phyloP scores from a whole-genome alignment of 2,113 vertebrate species.

The Callopanchax toddi region DNA sequence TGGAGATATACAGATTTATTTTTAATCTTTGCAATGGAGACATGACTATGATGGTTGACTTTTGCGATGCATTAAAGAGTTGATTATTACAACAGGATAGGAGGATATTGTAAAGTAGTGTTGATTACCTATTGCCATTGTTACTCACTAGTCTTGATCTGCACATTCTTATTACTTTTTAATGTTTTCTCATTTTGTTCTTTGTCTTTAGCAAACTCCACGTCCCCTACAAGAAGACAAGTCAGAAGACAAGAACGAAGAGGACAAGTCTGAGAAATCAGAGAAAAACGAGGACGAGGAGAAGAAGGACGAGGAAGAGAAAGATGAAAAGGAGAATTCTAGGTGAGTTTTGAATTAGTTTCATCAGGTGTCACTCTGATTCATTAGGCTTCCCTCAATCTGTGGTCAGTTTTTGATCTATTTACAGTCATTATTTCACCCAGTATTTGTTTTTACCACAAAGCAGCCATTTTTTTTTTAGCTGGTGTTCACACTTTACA shows the following conservation, averaged over 20 bases:
- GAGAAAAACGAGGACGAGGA: conserved; percentile 98
- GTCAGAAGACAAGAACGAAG: conserved; percentile 93
- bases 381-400: no score
- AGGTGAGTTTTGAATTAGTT: conserved; percentile 82
- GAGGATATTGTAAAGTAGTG: no score
- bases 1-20: neutral
- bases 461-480: no score
- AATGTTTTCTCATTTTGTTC: conserved; percentile 1
- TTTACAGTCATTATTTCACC: neutral
- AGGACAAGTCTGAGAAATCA: conserved; percentile 91
- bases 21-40: neutral
- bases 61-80: no score
- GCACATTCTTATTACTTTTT: neutral
- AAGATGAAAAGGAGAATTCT: conserved; percentile 96
- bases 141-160: neutral
- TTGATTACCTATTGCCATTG: no score
- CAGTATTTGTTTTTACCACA: no score
- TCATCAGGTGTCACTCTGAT: conserved; percentile 7
- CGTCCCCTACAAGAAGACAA: conserved; percentile 98
- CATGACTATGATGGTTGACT: neutral
- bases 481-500: no score
- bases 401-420: neutral
- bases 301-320: conserved; percentile 99
- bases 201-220: conserved; percentile 88
- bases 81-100: no score